These are phyloP conservation scores for Panthera leo DNA, from an alignment of 2,113 vertebrate species.

Conservation along the genomic window DNA sequence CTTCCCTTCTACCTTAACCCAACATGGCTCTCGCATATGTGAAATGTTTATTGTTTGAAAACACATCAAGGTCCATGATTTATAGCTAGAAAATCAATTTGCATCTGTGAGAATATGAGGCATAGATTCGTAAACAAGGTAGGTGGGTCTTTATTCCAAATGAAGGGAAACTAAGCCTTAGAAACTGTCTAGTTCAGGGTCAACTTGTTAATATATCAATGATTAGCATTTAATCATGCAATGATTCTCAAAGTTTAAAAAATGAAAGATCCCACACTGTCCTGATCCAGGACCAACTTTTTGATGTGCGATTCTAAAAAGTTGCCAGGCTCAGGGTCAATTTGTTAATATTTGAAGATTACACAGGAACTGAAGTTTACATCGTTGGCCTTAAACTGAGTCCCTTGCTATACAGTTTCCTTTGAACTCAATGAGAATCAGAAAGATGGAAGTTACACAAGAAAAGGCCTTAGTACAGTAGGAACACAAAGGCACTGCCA, in stretches of 20 bases:
- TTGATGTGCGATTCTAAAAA: neutral
- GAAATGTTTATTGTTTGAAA: slow-evolving; percentile 70
- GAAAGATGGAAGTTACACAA: neutral
- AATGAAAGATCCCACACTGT: neutral
- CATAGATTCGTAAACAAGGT: slow-evolving; percentile 12
- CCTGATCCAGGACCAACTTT: neutral
- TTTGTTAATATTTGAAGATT: neutral
- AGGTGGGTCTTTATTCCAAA: neutral
- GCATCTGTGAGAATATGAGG: neutral
- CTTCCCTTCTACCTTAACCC: slow-evolving; percentile 57
- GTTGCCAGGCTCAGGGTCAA: neutral
- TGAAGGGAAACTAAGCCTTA: neutral
- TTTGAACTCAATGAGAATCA: neutral
- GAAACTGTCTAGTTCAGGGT: neutral
- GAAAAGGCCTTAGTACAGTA: neutral
- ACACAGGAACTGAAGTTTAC: neutral
- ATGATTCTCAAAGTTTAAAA: neutral
- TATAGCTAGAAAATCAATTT: slow-evolving; percentile 52
- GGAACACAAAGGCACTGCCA: slow-evolving; percentile 10
- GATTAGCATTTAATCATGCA: neutral
- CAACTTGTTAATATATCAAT: slow-evolving; percentile 1
- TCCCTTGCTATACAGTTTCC: neutral
- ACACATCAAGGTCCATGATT: slow-evolving; percentile 48
- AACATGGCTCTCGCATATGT: slow-evolving; percentile 56
- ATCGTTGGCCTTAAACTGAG: neutral